Conservation (phyloP, 1,140 invertebrate species). For the Probaryconus sp. region DNA sequence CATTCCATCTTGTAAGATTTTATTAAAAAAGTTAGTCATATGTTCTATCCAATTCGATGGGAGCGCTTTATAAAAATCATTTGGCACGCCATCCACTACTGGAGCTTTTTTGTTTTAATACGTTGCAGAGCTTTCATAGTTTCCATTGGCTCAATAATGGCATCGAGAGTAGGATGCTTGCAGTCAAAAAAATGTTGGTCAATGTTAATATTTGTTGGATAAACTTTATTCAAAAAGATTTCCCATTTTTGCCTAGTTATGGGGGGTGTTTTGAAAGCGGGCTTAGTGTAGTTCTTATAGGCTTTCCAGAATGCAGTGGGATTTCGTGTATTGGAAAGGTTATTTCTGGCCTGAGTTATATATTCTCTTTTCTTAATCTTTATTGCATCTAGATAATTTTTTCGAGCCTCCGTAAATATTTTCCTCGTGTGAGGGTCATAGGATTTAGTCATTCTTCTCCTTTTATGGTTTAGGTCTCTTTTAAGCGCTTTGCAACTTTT, state of each 20-base stretch:
- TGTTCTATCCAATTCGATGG: not conserved
- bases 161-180: not conserved
- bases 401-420: too few relatives aligned
- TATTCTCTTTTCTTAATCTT: not conserved
- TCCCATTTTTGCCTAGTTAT: not conserved
- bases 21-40: conserved; percentile 1
- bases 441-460: too few relatives aligned
- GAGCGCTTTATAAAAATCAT: not conserved
- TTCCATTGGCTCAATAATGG: not conserved
- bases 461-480: not conserved
- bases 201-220: not conserved
- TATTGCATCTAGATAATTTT: not conserved
- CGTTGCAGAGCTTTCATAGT: not conserved
- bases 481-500: not conserved
- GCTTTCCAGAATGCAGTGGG: not conserved
- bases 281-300: not conserved
- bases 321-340: too few relatives aligned
- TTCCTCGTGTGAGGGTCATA: too few relatives aligned
- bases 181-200: not conserved
- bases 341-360: too few relatives aligned
- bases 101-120: not conserved
- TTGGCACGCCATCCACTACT: not conserved
- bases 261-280: not conserved
- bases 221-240: not conserved
- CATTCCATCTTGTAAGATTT: not conserved